Percentiles rank a stretch among this genome's conserved stretches.
phyloP scores from a whole-genome alignment of 2,113 vertebrate genomes.

The Gallinago jamesoni region DNA sequence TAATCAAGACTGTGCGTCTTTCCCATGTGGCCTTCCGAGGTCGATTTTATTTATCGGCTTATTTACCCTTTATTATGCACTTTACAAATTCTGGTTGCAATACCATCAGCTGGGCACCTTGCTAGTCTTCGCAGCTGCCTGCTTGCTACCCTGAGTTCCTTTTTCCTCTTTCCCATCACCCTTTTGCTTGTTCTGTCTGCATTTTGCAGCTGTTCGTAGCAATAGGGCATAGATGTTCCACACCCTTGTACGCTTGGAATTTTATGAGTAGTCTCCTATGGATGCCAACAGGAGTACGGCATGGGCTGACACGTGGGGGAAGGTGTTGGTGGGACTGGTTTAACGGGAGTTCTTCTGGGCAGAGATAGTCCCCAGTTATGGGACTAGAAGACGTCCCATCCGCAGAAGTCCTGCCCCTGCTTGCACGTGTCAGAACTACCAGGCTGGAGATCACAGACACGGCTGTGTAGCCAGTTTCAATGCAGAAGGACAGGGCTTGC shows the following conservation, averaged over 20 bases:
- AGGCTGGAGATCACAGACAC: neutral
- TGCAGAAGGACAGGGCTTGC: neutral
- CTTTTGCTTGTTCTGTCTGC: neutral
- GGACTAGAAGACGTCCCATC: neutral
- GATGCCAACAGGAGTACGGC: fast-evolving
- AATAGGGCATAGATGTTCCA: neutral
- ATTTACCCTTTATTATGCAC: neutral
- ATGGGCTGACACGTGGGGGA: neutral
- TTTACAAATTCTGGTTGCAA: neutral
- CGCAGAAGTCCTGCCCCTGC: neutral
- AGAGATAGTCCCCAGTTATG: neutral
- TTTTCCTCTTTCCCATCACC: neutral
- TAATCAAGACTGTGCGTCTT: constrained; percentile 20
- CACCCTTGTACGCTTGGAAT: neutral
- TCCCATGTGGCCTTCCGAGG: neutral
- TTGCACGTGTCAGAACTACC: neutral
- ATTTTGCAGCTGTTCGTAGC: constrained; percentile 7
- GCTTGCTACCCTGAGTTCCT: constrained; percentile 6
- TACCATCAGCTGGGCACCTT: neutral
- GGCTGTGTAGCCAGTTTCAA: neutral
- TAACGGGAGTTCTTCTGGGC: neutral
- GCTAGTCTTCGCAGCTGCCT: neutral
- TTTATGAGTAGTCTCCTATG: neutral
- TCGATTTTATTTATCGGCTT: constrained; percentile 51
- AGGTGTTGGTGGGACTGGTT: neutral